Base-by-base conservation (phyloP, 2,888 invertebrate genomes). In the Suillia variegata region DNA sequence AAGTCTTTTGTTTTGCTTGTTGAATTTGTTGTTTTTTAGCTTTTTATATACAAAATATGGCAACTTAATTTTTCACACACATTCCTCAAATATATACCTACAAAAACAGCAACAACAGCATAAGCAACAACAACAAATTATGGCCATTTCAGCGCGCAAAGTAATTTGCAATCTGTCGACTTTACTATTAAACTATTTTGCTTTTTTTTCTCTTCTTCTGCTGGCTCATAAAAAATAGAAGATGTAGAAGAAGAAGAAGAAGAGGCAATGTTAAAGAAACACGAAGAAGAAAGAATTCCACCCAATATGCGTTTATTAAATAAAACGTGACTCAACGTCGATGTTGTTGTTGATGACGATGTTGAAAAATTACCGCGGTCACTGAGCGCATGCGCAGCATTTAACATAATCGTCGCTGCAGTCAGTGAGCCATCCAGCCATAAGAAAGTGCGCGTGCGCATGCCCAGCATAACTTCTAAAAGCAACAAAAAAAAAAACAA, bases 121-220 rank as follows among this genome's bases (percentile, higher is more conserved):
- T n/a, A n/a, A n/a, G n/a, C n/a, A n/a, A n/a, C n/a, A n/a, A n/a
- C 58, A 56, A 64, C 61, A 66, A 67, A 63, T 63, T 64, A 64
- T 62, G 58, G 64, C 67, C 65, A 67, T 65, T 64, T 62, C 55
- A 13, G 55, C 58, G 62, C 58, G 62, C 63, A 65, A 66, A 67
- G 67, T 65, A 68, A 67, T 68, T 68, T 68, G 63, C 64, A 65
- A 68, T 67, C 61, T 65, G 65, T 67, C 66, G 64, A 62, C 60
- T 62, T 66, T 20, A 45, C 45, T 45, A 45, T 45, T 38, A n/a
- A n/a, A n/a, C 38, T 8, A 38, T 38, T 38, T n/a, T 13, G n/a
- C 38, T 13, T 10, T 38, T 10, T 20, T 38, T 45, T 17, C 45
- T 13, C 38, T 48, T 3, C 21, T 47, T 38, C 57, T 59, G 24